phyloP scores from a whole-genome alignment of 1,140 invertebrate genomes.

The Brachionus paranguensis region DNA sequence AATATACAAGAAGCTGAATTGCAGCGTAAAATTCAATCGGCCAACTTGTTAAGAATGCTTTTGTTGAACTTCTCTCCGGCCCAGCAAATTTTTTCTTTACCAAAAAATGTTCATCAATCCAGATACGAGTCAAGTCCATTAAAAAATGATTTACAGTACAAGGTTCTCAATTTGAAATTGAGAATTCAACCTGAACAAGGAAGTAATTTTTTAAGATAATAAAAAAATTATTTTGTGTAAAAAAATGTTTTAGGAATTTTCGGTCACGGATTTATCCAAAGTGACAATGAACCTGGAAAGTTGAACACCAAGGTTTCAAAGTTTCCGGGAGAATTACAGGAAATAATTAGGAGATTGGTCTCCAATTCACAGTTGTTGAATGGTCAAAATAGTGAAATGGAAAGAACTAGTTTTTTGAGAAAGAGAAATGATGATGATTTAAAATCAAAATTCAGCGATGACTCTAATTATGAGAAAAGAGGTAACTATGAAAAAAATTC shows the following conservation, averaged over 20 bases:
- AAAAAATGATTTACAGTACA: slow-evolving; percentile 13
- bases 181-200: background rate
- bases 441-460: background rate
- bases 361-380: background rate
- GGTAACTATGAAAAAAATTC: background rate
- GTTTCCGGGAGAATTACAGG: background rate
- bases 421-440: background rate
- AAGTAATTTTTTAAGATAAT: background rate
- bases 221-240: too few species aligned
- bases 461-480: slow-evolving; percentile 7
- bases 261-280: background rate
- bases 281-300: background rate
- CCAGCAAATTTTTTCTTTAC: background rate
- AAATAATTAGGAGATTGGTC: background rate
- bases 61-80: background rate
- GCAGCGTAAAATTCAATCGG: background rate
- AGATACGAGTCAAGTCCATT: background rate
- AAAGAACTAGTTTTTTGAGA: background rate
- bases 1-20: background rate
- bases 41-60: slow-evolving; percentile 11
- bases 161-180: slow-evolving; percentile 17
- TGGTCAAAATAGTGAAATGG: background rate
- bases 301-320: background rate
- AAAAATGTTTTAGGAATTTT: background rate
- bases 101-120: background rate